Conservation (phyloP, 2,797 vertebrate species). For the Falco concolor region DNA sequence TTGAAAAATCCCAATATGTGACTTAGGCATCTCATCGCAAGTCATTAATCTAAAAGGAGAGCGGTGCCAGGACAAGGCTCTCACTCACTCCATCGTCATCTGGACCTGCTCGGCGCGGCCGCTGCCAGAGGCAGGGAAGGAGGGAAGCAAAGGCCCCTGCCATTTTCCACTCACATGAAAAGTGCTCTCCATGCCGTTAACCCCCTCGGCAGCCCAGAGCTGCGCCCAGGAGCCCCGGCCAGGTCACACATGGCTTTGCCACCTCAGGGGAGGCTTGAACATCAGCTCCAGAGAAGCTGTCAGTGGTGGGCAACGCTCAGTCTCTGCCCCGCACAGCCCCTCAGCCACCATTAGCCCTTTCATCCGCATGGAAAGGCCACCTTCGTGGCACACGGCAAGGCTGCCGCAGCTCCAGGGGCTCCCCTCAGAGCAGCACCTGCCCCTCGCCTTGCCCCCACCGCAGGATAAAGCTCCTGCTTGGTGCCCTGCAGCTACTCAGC, state of each 20-base stretch:
- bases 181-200: neutral
- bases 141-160: constrained; percentile 16
- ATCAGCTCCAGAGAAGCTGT: neutral
- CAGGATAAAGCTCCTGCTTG: neutral
- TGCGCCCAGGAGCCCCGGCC: neutral
- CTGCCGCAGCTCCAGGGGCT: fast-evolving
- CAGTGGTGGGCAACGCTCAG: neutral
- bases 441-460: neutral
- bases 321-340: neutral
- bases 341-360: neutral
- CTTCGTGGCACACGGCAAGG: neutral
- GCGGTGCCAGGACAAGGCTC: constrained; percentile 49
- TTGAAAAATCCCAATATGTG: constrained; percentile 53
- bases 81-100: constrained; percentile 30
- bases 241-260: neutral
- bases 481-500: neutral
- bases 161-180: neutral
- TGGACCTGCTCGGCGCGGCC: neutral
- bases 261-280: neutral
- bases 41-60: constrained; percentile 43
- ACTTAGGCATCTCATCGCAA: constrained; percentile 48
- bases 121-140: neutral
- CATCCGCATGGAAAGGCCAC: fast-evolving
- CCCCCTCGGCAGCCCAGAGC: neutral
- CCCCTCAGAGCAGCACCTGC: neutral